A percentile compares a stretch with the other conserved stretches of the same genome.
Evolutionary conservation across 2,797 vertebrate genomes (phyloP).

Genomic region (Hypotaenidia philippensis): DNA sequence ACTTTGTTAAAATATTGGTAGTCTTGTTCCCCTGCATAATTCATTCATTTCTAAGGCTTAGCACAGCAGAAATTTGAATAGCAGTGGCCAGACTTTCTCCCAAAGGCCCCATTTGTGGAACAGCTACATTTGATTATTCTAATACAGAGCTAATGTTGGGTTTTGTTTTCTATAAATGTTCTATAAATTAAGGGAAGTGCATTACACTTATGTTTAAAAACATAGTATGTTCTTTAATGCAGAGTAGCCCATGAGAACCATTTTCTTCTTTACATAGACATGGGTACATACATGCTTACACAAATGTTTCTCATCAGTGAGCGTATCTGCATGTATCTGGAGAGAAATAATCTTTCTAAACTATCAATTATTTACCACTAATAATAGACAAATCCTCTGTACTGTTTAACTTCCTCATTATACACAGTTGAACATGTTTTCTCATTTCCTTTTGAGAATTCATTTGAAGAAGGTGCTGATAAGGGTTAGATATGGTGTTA

Average conservation of each 20-base stretch:
- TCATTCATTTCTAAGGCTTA: neutral
- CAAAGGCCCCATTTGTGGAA: neutral
- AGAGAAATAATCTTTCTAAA: neutral
- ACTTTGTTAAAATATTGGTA: neutral
- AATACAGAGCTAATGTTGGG: neutral
- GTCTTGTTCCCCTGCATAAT: neutral
- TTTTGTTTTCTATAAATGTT: neutral
- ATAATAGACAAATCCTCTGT: neutral
- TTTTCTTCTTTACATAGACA: neutral
- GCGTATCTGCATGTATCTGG: neutral
- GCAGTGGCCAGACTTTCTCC: neutral
- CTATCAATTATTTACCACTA: neutral
- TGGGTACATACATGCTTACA: neutral
- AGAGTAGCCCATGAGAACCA: neutral
- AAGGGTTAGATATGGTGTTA: conserved; percentile 28
- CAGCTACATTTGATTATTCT: neutral
- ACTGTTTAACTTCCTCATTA: neutral
- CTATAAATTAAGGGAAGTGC: neutral
- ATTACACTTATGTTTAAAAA: neutral
- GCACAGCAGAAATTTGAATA: neutral
- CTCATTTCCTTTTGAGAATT: conserved; percentile 9
- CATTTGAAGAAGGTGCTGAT: conserved; percentile 3
- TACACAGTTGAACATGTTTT: neutral
- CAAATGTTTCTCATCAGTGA: neutral
- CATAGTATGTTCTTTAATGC: neutral